phyloP scores from a whole-genome alignment of 1,140 invertebrate genomes.

The Aphis craccivora region DNA sequence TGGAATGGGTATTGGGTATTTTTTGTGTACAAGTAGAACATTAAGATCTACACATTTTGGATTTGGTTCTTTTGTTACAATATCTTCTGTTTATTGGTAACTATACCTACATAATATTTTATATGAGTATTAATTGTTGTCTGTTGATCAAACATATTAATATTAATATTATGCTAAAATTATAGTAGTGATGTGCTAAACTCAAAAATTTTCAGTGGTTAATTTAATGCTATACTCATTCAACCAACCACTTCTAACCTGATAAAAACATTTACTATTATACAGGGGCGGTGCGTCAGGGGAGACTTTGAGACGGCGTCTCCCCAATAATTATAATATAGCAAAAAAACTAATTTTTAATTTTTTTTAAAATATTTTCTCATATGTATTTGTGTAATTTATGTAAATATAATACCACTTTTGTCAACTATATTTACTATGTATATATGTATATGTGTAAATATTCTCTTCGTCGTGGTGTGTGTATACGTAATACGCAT shows the following conservation, averaged over 20 bases:
- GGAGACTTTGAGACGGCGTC: too few species aligned
- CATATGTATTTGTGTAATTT: too few species aligned
- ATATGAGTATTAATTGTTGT: background rate
- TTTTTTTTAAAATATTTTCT: too few species aligned
- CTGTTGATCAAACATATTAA: background rate
- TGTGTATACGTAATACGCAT: too few species aligned
- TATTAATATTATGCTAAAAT: background rate
- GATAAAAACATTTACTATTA: background rate
- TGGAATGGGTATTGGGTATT: constrained; percentile 67
- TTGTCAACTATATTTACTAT: too few species aligned
- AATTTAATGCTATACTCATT: background rate
- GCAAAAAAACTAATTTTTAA: too few species aligned
- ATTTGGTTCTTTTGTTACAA: constrained; percentile 66
- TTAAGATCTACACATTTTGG: constrained; percentile 66
- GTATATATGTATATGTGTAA: too few species aligned
- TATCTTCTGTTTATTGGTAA: constrained; percentile 68
- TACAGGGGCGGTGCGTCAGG: too few species aligned
- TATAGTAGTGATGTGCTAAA: background rate
- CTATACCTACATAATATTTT: background rate
- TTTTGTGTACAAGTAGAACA: constrained; percentile 70
- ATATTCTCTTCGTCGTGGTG: too few species aligned
- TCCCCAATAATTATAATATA: too few species aligned
- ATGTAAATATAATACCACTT: too few species aligned
- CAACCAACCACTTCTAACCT: background rate
- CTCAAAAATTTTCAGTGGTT: too few species aligned